A percentile compares a stretch with the other conserved stretches of the same genome.
Evolutionary conservation across 2,888 invertebrate genomes (phyloP).

Genomic region (Microplitis deprimator): DNA sequence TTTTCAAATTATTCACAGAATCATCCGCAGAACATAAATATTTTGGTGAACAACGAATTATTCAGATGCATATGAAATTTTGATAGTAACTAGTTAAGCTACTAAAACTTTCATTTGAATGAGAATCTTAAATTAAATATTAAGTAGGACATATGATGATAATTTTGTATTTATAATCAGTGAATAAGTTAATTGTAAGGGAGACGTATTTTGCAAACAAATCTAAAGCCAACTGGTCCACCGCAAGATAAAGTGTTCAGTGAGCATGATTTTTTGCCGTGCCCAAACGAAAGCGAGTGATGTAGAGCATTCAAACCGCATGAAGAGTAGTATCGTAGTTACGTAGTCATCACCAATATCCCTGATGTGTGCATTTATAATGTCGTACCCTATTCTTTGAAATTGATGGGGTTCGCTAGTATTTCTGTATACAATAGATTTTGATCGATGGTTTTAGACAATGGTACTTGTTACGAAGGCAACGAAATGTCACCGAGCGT

Average conservation of each 20-base stretch:
- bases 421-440: constrained; percentile 51
- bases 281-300: constrained; percentile 40
- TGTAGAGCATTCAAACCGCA: not conserved
- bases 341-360: constrained; percentile 45
- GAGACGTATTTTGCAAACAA: constrained; percentile 39
- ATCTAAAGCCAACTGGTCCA: constrained; percentile 27
- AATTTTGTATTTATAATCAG: not conserved
- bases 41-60: too few species aligned
- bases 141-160: too few species aligned
- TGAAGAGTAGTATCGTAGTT: constrained; percentile 20
- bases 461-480: constrained; percentile 69
- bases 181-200: constrained; percentile 26
- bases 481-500: constrained; percentile 68
- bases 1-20: too few species aligned
- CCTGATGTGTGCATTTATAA: constrained; percentile 35
- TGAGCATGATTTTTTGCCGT: constrained; percentile 54
- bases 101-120: too few species aligned
- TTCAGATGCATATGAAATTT: too few species aligned
- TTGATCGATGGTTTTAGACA: constrained; percentile 62
- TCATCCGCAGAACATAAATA: too few species aligned
- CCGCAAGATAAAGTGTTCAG: constrained; percentile 18
- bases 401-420: not conserved
- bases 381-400: not conserved
- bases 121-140: too few species aligned
- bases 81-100: too few species aligned